A percentile compares a stretch with the other conserved stretches of the same genome.
phyloP scores from a whole-genome alignment of 1,140 invertebrate species.

The Heliconius congener region DNA sequence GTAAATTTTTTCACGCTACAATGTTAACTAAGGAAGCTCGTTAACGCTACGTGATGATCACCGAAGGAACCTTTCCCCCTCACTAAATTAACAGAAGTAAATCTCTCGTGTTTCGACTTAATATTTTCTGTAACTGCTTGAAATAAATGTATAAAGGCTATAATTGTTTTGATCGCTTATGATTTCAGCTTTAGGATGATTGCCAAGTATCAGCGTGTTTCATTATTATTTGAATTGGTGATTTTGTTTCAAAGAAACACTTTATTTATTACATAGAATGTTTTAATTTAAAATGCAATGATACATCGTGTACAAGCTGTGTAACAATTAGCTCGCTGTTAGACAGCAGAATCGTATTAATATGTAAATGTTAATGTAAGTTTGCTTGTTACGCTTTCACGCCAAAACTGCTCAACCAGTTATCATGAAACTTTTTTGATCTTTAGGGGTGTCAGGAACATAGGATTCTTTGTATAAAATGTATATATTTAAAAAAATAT shows the following conservation, averaged over 20 bases:
- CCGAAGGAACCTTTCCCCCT: conserved; percentile 58
- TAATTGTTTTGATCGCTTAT: conserved; percentile 42
- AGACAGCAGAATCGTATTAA: background rate
- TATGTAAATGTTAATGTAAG: too few species aligned
- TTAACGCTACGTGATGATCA: conserved; percentile 76
- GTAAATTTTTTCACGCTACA: conserved; percentile 73
- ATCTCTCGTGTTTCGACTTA: conserved; percentile 47
- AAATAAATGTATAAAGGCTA: conserved; percentile 42
- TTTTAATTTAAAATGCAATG: background rate
- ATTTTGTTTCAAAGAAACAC: conserved; percentile 28
- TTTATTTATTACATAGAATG: background rate
- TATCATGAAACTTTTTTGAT: too few species aligned
- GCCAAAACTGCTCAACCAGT: too few species aligned
- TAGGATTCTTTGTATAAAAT: too few species aligned
- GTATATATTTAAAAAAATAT: too few species aligned
- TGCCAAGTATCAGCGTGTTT: conserved; percentile 42
- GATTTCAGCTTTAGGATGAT: conserved; percentile 42
- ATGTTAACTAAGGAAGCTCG: conserved; percentile 75
- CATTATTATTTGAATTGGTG: conserved; percentile 26
- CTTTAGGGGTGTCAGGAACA: too few species aligned
- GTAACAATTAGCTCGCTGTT: background rate
- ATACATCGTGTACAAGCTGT: background rate
- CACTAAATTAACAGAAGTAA: conserved; percentile 65
- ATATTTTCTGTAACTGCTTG: conserved; percentile 31
- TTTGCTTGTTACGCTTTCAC: too few species aligned